Conservation (phyloP, 2,797 vertebrate genomes). For the Trichosurus vulpecula region DNA sequence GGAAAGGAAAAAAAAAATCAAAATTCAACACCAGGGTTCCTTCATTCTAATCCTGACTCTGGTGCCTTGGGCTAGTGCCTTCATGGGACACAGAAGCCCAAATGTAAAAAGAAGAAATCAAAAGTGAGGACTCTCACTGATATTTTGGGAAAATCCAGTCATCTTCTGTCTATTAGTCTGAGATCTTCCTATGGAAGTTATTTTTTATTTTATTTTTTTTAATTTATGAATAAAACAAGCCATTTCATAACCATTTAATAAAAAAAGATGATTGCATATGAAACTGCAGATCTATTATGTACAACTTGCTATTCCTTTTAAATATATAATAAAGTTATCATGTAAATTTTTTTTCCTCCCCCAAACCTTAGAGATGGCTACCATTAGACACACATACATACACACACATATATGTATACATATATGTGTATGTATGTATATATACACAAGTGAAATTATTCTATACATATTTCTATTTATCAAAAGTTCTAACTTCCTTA, state of each 20-base stretch:
- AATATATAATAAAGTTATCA: not conserved
- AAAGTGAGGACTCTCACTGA: not conserved
- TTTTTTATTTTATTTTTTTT: not conserved
- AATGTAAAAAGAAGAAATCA: not conserved
- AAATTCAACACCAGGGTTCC: constrained; percentile 15
- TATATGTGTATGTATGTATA: not conserved
- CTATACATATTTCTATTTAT: not conserved
- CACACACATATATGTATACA: not conserved
- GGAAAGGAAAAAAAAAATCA: constrained; percentile 45
- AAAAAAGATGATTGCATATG: not conserved
- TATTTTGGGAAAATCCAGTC: not conserved
- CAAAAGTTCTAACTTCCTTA: not conserved
- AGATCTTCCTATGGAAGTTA: not conserved
- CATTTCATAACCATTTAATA: not conserved
- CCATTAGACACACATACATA: not conserved
- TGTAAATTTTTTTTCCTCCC: not conserved
- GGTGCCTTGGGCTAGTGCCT: not conserved
- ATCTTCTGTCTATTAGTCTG: not conserved
- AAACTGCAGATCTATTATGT: not conserved
- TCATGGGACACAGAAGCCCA: not conserved
- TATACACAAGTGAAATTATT: not conserved
- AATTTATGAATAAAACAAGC: not conserved
- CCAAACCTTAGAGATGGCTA: not conserved
- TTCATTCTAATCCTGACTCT: constrained; percentile 31
- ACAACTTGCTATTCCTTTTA: not conserved